These are phyloP conservation scores for Ricordea florida DNA, from an alignment of 92 coral and sea anemone genomes.

Conservation along the genomic window DNA sequence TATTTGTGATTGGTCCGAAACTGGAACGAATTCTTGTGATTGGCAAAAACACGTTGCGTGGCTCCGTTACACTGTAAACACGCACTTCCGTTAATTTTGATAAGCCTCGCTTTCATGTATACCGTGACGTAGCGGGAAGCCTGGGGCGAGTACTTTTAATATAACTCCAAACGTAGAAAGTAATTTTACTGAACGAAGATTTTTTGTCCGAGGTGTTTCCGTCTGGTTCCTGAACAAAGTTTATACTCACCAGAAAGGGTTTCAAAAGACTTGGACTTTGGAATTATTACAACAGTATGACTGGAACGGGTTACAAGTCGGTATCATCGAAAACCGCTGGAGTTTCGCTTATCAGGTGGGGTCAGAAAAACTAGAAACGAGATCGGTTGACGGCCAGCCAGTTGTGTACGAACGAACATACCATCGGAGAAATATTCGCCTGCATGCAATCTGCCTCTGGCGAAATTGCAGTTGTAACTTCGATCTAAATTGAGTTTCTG, in stretches of 20 bases:
- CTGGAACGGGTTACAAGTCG: conserved; percentile 27
- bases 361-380: background rate
- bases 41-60: too few relatives aligned
- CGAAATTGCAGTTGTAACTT: too few relatives aligned
- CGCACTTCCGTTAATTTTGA: too few relatives aligned
- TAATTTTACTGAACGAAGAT: conserved; percentile 33
- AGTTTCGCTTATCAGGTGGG: conserved; percentile 59
- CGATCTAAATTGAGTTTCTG: too few relatives aligned
- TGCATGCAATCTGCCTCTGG: too few relatives aligned
- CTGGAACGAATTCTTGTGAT: too few relatives aligned
- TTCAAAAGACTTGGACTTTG: background rate
- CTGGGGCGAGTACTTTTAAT: background rate
- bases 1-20: too few relatives aligned
- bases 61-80: too few relatives aligned
- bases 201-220: background rate
- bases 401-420: background rate
- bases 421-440: too few relatives aligned
- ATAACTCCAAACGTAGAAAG: background rate
- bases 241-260: background rate
- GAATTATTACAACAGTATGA: background rate
- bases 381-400: background rate
- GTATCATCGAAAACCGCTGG: conserved; percentile 22
- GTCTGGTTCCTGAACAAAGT: background rate
- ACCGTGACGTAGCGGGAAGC: too few relatives aligned
- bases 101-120: conserved; percentile 17